Evolutionary conservation across 2,888 invertebrate genomes (phyloP).

Genomic region (Amphipoea lucens): DNA sequence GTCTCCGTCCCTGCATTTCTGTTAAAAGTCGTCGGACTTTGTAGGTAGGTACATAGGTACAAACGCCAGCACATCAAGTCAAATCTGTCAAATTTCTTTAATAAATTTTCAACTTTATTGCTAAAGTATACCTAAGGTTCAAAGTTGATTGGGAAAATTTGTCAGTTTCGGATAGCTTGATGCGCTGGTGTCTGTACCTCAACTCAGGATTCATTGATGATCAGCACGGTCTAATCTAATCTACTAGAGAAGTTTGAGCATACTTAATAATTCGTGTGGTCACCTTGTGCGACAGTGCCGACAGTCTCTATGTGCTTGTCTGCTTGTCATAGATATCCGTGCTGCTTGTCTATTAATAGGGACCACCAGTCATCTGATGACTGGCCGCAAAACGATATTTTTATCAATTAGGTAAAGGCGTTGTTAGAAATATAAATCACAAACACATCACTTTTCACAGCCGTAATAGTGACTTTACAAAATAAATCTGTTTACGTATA

Average conservation of each 20-base stretch:
- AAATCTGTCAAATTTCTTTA: too few relatives aligned
- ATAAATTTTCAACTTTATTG: too few relatives aligned
- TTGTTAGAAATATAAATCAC: slow-evolving; percentile 11
- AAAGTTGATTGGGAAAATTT: too few relatives aligned
- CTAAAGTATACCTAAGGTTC: too few relatives aligned
- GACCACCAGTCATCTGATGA: neutral
- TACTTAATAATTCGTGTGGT: neutral
- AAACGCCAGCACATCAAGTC: too few relatives aligned
- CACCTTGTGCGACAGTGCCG: neutral
- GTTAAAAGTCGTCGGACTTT: neutral
- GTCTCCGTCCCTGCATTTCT: neutral
- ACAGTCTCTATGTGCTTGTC: neutral
- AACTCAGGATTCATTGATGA: neutral
- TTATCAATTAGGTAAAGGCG: neutral
- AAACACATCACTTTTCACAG: neutral
- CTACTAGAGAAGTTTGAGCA: neutral
- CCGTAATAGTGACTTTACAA: slow-evolving; percentile 14
- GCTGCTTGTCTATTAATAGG: neutral
- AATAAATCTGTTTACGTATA: neutral
- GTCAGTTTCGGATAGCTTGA: too few relatives aligned
- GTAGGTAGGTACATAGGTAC: neutral
- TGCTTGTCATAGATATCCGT: too few relatives aligned
- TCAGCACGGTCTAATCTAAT: neutral
- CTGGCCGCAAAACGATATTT: neutral
- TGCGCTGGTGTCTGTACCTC: too few relatives aligned